Evolutionary conservation across 2,113 vertebrate genomes (phyloP).

Genomic region (Lontra canadensis): DNA sequence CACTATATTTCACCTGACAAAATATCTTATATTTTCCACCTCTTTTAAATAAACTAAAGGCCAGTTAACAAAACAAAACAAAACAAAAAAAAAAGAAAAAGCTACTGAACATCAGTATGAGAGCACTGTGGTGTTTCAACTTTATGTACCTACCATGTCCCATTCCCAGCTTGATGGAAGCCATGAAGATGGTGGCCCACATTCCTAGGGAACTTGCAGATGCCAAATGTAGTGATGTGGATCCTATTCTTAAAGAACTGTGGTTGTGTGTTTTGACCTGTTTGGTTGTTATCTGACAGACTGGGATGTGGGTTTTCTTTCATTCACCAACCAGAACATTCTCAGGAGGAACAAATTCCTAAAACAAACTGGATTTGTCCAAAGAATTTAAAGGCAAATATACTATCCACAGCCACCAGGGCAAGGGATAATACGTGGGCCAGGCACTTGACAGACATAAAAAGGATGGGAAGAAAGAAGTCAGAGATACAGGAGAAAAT

Average conservation of each 20-base stretch:
- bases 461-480: background rate
- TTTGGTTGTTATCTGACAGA: background rate
- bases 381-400: slow-evolving; percentile 33
- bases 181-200: background rate
- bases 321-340: background rate
- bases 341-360: background rate
- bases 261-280: background rate
- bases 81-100: background rate
- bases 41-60: too few species aligned
- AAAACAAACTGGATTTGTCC: background rate
- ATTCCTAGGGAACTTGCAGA: background rate
- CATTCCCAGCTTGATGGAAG: background rate
- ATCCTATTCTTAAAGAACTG: background rate
- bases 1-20: too few species aligned
- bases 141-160: background rate
- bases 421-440: background rate
- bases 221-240: background rate
- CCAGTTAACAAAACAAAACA: too few species aligned
- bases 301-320: background rate
- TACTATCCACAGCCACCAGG: background rate
- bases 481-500: background rate
- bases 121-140: background rate
- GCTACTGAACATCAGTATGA: background rate
- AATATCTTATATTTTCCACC: too few species aligned
- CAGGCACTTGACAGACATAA: background rate